phyloP scores from a whole-genome alignment of 1,140 invertebrate genomes.

The Cheumatopsyche charites region DNA sequence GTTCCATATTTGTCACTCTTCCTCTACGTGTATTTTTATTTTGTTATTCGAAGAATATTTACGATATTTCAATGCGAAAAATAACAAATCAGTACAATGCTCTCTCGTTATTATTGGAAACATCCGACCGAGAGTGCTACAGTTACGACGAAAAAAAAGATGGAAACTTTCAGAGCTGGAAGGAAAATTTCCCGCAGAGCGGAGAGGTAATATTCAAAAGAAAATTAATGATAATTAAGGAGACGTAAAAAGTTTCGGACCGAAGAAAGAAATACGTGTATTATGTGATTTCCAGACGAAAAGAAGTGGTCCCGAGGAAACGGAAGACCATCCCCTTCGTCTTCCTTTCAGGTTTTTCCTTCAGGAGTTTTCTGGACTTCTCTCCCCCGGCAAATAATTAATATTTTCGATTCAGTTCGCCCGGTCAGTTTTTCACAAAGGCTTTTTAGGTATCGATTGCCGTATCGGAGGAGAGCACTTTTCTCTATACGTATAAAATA shows the following conservation, averaged over 20 bases:
- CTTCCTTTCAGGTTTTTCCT: no score
- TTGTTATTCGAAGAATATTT: no score
- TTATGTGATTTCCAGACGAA: no score
- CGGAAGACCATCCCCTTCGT: neutral
- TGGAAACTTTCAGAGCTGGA: constrained; percentile 36
- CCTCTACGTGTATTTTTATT: no score
- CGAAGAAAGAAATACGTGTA: constrained; percentile 34
- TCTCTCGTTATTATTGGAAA: no score
- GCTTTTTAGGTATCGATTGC: neutral
- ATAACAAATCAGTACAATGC: no score
- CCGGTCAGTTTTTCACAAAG: constrained; percentile 27
- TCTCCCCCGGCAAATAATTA: constrained; percentile 17
- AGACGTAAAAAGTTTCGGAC: constrained; percentile 38
- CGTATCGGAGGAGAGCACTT: no score
- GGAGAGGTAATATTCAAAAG: constrained; percentile 42
- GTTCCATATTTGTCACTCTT: no score
- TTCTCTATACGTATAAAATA: no score
- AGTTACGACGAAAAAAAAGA: no score
- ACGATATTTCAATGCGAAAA: no score
- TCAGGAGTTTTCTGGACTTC: constrained; percentile 4
- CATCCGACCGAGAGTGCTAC: no score
- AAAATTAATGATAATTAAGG: constrained; percentile 44
- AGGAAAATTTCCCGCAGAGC: constrained; percentile 20
- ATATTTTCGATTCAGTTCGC: constrained; percentile 25
- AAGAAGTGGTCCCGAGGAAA: neutral